Percentiles rank a stretch among this genome's conserved stretches.
Conservation (phyloP, 2,797 vertebrate genomes). For the Dromococcyx pavoninus region DNA sequence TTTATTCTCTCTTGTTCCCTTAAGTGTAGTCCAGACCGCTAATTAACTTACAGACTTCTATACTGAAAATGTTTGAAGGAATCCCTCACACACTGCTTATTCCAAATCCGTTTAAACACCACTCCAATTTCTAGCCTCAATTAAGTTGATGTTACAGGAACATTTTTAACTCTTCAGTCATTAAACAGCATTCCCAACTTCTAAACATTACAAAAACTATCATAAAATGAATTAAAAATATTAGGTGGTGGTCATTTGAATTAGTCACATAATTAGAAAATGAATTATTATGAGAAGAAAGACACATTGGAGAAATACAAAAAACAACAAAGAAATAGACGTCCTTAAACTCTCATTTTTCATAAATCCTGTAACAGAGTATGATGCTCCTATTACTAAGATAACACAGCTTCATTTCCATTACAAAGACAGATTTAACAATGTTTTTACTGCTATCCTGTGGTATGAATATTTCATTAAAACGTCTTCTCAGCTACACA, state of each 20-base stretch:
- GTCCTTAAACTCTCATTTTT: neutral
- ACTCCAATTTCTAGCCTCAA: neutral
- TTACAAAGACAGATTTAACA: neutral
- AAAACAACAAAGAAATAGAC: neutral
- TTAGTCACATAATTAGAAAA: neutral
- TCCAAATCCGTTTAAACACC: neutral
- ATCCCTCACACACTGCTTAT: neutral
- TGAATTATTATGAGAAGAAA: neutral
- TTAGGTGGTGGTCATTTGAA: neutral
- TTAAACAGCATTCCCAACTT: neutral
- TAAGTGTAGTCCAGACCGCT: neutral
- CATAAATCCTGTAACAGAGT: neutral
- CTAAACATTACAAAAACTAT: neutral
- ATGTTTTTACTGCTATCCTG: neutral
- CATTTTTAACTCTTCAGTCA: neutral
- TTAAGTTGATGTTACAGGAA: neutral
- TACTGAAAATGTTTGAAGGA: neutral
- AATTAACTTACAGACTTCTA: neutral
- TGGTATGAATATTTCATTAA: neutral
- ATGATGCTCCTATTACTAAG: neutral
- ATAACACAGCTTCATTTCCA: neutral
- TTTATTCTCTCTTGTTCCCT: neutral
- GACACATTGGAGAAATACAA: neutral
- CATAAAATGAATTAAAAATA: neutral
- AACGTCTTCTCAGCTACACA: neutral